phyloP scores from a whole-genome alignment of 2,113 vertebrate species.

The Cygnus buccinator region DNA sequence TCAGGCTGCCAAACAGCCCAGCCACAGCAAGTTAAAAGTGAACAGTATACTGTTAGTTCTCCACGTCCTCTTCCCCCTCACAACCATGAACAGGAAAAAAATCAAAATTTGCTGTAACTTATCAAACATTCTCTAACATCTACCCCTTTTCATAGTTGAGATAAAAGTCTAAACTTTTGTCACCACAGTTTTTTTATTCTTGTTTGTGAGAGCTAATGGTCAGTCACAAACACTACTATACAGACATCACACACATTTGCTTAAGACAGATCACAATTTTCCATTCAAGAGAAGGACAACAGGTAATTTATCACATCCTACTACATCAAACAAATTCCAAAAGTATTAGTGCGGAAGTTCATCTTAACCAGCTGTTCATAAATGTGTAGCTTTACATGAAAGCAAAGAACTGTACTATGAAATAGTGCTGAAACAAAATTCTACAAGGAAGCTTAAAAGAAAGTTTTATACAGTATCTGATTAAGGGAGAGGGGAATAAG shows the following conservation, averaged over 20 bases:
- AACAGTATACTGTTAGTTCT: background rate
- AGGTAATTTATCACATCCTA: background rate
- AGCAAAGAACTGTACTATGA: background rate
- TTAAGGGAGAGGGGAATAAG: background rate
- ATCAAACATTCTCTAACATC: background rate
- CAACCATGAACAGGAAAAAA: background rate
- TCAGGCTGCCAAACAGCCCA: background rate
- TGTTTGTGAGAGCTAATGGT: background rate
- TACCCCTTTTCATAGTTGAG: background rate
- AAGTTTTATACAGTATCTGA: background rate
- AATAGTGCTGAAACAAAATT: conserved; percentile 1
- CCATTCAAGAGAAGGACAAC: background rate
- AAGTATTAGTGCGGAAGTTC: background rate
- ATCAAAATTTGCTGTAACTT: background rate
- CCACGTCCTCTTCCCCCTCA: background rate
- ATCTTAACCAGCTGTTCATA: background rate
- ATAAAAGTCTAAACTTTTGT: background rate
- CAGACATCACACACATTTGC: background rate
- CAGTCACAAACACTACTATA: background rate
- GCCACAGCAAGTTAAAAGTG: background rate
- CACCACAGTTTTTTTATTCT: background rate
- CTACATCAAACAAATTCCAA: conserved; percentile 1
- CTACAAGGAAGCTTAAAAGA: background rate
- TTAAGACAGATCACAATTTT: background rate
- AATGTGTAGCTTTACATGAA: background rate